Evolutionary conservation across 2,113 vertebrate genomes (phyloP).

Genomic region (Riparia riparia): DNA sequence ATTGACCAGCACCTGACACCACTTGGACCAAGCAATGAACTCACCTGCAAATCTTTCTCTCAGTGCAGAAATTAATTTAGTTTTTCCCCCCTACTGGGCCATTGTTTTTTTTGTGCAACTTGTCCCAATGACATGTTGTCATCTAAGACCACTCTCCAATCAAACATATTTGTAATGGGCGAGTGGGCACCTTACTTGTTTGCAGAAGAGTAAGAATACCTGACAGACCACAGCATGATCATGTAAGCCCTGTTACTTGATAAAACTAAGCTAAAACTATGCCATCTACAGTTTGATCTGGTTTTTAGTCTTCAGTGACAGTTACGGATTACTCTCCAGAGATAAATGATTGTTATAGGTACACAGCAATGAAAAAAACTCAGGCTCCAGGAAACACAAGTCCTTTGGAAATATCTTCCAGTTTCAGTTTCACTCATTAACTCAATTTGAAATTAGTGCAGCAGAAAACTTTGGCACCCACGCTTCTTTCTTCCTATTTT

Average conservation of each 20-base stretch:
- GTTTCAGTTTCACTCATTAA: not conserved
- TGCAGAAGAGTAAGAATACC: not conserved
- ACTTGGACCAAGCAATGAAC: not conserved
- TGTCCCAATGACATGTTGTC: not conserved
- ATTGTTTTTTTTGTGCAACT: not conserved
- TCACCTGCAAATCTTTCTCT: not conserved
- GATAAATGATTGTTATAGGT: not conserved
- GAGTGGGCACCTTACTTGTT: not conserved
- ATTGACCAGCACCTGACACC: not conserved
- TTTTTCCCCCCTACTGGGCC: not conserved
- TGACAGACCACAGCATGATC: not conserved
- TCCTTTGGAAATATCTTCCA: not conserved
- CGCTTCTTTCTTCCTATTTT: not conserved
- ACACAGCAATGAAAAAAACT: not conserved
- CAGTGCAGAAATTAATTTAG: not conserved
- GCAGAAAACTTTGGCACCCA: not conserved
- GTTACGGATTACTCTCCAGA: not conserved
- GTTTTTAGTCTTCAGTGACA: not conserved
- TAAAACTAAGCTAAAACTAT: not conserved
- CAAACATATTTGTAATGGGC: not conserved
- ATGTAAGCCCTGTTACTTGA: not conserved
- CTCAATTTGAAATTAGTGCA: not conserved
- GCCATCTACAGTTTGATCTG: not conserved
- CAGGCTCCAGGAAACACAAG: not conserved
- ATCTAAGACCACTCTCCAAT: not conserved